phyloP scores from a whole-genome alignment of 2,888 invertebrate genomes.

The Monopis laevigella region DNA sequence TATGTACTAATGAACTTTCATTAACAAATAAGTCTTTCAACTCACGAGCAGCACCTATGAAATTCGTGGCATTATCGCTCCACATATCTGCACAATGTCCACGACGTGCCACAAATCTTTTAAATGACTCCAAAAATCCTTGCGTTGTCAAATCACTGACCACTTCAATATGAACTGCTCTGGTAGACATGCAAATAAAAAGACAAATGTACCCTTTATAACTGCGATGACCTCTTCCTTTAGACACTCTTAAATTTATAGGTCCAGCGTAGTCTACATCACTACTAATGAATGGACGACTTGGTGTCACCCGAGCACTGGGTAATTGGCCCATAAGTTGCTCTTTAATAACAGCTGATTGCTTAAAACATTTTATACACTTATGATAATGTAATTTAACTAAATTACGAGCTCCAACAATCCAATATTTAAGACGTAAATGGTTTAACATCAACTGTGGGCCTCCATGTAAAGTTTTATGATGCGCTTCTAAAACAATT shows the following conservation, averaged over 20 bases:
- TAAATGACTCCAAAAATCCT: no score
- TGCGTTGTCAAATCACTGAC: no score
- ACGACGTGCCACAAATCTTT: no score
- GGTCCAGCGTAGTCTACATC: conserved; percentile 14
- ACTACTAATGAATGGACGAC: conserved; percentile 11
- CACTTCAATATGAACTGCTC: no score
- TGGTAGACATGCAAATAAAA: no score
- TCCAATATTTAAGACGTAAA: conserved; percentile 23
- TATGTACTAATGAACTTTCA: no score
- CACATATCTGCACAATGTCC: no score
- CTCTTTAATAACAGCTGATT: background rate
- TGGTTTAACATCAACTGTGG: conserved; percentile 21
- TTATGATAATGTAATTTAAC: conserved; percentile 19
- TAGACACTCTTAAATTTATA: background rate
- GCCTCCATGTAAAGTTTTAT: conserved; percentile 21
- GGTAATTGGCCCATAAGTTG: conserved; percentile 18
- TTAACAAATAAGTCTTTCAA: no score
- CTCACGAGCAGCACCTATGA: no score
- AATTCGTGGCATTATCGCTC: no score
- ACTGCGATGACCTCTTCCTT: conserved; percentile 10
- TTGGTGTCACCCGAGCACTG: conserved; percentile 13
- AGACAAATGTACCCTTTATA: no score
- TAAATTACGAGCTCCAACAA: conserved; percentile 19
- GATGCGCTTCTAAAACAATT: conserved; percentile 21
- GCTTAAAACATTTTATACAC: conserved; percentile 20